Percentiles rank a stretch among this genome's conserved stretches.
Conservation (phyloP, 2,888 invertebrate species). For the Ichneumon xanthorius region DNA sequence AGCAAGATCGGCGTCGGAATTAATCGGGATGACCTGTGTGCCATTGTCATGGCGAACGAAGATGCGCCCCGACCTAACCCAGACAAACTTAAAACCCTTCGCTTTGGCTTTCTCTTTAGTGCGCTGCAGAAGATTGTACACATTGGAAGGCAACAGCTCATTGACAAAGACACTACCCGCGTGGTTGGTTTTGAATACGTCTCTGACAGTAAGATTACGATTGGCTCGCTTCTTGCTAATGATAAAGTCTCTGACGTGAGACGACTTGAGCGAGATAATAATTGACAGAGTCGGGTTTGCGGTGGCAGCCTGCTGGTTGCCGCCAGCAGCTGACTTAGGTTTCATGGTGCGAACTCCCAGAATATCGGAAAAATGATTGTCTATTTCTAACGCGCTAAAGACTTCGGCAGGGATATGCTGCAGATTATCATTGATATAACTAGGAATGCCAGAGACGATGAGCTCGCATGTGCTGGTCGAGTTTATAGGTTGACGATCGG, state of each 20-base stretch:
- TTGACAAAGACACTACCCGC: constrained; percentile 23
- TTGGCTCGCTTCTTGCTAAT: neutral
- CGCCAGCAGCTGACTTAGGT: neutral
- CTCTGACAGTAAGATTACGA: neutral
- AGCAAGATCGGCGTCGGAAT: neutral
- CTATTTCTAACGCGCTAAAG: neutral
- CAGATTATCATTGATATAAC: neutral
- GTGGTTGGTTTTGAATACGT: neutral
- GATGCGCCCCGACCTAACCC: constrained; percentile 1
- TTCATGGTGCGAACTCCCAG: neutral
- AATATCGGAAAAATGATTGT: neutral
- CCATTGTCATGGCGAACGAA: neutral
- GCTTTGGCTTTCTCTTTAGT: constrained; percentile 14
- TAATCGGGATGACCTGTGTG: neutral
- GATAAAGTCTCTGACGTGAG: neutral
- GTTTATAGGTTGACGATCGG: neutral
- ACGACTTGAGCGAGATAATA: neutral
- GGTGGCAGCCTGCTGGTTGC: neutral
- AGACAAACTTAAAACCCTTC: neutral
- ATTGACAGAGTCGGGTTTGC: neutral
- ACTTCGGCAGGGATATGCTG: neutral
- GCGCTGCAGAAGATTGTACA: neutral
- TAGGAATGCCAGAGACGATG: neutral
- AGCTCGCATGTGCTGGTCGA: neutral
- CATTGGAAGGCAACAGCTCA: constrained; percentile 11